phyloP scores from a whole-genome alignment of 2,113 vertebrate genomes.

The Harpagus bidentatus region DNA sequence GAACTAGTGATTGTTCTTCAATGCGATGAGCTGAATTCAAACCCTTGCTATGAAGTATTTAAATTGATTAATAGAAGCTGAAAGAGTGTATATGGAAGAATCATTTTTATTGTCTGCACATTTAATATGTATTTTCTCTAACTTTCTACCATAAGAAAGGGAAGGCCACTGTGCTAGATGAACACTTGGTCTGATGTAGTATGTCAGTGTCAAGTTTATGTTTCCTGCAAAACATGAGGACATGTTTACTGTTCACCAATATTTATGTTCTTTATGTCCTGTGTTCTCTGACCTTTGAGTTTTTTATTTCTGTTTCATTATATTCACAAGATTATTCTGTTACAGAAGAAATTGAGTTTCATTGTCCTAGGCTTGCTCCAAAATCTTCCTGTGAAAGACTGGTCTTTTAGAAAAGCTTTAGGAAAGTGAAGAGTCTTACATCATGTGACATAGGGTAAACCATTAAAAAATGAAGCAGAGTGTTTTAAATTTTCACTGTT shows the following conservation, averaged over 20 bases:
- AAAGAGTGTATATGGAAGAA: background rate
- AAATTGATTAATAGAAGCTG: background rate
- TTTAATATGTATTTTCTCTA: background rate
- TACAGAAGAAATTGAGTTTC: background rate
- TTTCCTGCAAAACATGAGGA: background rate
- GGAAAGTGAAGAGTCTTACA: background rate
- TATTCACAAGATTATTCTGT: background rate
- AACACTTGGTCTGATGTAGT: background rate
- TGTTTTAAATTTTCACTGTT: background rate
- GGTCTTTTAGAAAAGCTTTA: background rate
- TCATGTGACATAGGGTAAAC: background rate
- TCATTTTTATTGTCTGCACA: background rate
- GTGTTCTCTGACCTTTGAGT: background rate
- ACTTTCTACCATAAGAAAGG: background rate
- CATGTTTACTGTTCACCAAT: background rate
- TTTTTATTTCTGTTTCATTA: background rate
- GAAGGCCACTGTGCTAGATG: background rate
- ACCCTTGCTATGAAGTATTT: background rate
- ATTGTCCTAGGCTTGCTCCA: background rate
- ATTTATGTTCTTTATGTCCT: background rate
- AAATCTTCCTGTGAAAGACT: background rate
- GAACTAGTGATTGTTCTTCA: background rate
- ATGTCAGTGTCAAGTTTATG: background rate
- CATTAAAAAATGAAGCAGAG: background rate
- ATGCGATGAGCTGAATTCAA: background rate